Conservation (phyloP, 92 coral and sea anemone species). For the Actinostola sp. region DNA sequence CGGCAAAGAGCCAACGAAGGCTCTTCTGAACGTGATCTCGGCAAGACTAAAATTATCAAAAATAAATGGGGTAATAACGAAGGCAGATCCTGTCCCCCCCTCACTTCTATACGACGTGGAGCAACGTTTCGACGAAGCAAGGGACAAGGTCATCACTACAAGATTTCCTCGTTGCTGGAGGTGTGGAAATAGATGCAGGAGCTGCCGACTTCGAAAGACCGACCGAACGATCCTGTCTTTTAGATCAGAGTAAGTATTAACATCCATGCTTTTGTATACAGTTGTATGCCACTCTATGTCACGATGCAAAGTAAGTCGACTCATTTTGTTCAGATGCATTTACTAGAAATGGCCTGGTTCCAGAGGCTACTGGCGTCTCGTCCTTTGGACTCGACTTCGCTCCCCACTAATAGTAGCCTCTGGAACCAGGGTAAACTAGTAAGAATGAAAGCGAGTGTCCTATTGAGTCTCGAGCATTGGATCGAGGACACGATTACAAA, state of each 20-base stretch:
- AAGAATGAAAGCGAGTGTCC: too few species aligned
- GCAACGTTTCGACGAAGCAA: background rate
- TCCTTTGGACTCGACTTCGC: too few species aligned
- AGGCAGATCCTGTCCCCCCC: background rate
- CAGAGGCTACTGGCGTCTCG: too few species aligned
- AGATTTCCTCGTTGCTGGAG: background rate
- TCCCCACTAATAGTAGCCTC: too few species aligned
- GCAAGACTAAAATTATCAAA: background rate
- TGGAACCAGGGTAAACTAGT: too few species aligned
- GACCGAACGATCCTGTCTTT: background rate
- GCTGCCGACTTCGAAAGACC: background rate
- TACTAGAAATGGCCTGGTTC: too few species aligned
- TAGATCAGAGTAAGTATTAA: constrained; percentile 4
- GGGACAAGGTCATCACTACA: background rate
- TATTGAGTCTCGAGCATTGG: too few species aligned
- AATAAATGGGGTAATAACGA: background rate
- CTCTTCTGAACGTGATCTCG: background rate
- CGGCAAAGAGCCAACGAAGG: background rate
- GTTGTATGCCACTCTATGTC: too few species aligned
- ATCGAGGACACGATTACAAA: too few species aligned
- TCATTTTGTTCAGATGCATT: too few species aligned
- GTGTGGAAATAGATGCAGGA: background rate
- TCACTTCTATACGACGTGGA: background rate
- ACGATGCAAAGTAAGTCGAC: too few species aligned
- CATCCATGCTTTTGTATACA: too few species aligned